Evolutionary conservation across 2,113 vertebrate genomes (phyloP).

Genomic region (Propithecus coquereli): DNA sequence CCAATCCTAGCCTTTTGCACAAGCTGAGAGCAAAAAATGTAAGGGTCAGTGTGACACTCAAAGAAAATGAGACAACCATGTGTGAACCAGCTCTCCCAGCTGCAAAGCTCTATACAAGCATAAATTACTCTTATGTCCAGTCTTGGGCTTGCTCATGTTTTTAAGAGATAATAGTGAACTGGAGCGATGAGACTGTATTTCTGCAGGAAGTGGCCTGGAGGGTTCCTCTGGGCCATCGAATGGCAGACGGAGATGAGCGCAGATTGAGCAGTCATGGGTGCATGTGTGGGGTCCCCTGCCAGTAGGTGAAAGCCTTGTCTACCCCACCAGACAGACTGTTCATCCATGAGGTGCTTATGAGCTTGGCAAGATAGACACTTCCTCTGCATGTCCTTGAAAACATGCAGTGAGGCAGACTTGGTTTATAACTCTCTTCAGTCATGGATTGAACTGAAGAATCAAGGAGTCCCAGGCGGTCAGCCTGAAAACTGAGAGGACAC

Average conservation of each 20-base stretch:
- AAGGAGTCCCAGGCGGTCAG: background rate
- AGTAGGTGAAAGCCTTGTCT: background rate
- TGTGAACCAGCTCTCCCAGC: background rate
- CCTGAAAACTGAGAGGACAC: background rate
- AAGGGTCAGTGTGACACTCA: background rate
- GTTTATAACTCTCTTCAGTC: background rate
- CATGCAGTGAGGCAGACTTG: background rate
- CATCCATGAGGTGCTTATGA: background rate
- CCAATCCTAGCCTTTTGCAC: background rate
- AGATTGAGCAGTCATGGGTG: background rate
- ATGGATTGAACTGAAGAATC: background rate
- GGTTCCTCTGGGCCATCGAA: background rate
- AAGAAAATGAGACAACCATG: background rate
- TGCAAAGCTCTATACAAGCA: background rate
- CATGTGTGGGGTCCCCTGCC: rapidly evolving
- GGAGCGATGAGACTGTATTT: background rate
- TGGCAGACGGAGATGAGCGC: background rate
- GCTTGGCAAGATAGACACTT: background rate
- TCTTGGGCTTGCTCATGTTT: background rate
- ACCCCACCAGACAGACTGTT: background rate
- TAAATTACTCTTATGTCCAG: background rate
- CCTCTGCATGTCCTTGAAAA: background rate
- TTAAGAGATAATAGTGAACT: background rate
- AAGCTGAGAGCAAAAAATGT: background rate
- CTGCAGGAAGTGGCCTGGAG: background rate